Evolutionary conservation across 2,797 vertebrate species (phyloP), one percentile per base, ranked within the genome.

Genomic region (Tauraco hartlaubi): DNA sequence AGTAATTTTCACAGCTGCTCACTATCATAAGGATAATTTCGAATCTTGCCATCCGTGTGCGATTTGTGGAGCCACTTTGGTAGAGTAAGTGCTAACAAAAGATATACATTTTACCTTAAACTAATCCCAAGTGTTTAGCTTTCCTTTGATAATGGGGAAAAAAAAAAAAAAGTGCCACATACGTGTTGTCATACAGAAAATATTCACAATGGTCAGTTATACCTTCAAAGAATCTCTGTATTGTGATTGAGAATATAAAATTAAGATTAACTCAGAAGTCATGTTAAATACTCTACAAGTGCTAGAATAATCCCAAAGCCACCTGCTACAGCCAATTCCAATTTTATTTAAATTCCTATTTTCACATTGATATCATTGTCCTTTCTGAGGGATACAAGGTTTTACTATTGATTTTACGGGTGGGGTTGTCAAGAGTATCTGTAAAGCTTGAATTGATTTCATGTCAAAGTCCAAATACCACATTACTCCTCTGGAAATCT

Each of bases 371-470:
- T 94, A 96, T 79, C 71, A 81, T 85, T 96, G 91, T 98, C 94
- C 81, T 97, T 97, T 97, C 91, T 13, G 35, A 90, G 83, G 48
- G 64, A 96, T 93, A 84, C 83, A 96, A 97, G 91, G 91, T 90
- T 97, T 97, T 92, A 39, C 16, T 96, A 98, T 97, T 97, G 97
- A 98, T 97, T 97, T 94, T 95, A 94, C 1, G 4, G 59, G 87
- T 78, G 72, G 66, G 28, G 89, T 80, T 90, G 81, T 64, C 77
- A 94, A 78, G 79, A 97, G 82, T 95, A 90, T 95, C 97, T 97
- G 61, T 95, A 96, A 98, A 95, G 88, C 95, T 93, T 63, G 49
- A 96, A 98, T 98, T 94, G 97, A 98, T 98, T 98, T 97, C 90
- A 93, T 83, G 96, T 98, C 97, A 96, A 96, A 97, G 46, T 96